Evolutionary conservation across 1,140 invertebrate species (phyloP).

Genomic region (Drosophila tsacasi): DNA sequence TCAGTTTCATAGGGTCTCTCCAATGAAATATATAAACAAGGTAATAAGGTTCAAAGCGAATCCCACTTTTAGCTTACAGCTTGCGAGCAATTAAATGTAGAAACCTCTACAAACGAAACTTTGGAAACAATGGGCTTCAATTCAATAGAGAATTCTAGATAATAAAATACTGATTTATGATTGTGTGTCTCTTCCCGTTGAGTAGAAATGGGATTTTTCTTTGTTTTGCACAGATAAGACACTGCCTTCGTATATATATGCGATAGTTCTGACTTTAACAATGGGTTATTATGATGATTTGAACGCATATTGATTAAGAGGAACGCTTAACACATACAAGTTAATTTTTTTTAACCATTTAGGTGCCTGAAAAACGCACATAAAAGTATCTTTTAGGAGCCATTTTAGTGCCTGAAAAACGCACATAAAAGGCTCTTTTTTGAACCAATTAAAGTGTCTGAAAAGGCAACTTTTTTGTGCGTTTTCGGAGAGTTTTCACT

Average conservation of each 20-base stretch:
- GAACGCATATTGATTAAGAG: neutral
- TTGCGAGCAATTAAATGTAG: conserved; percentile 20
- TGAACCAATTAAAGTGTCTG: no score
- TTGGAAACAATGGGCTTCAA: conserved; percentile 14
- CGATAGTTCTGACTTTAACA: conserved; percentile 8
- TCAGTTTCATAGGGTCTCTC: neutral
- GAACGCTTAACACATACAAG: no score
- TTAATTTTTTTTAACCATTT: no score
- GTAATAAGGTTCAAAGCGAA: conserved; percentile 10
- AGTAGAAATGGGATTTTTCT: conserved; percentile 16
- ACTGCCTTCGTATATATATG: conserved; percentile 1
- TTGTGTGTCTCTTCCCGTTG: conserved; percentile 1
- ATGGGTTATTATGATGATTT: neutral
- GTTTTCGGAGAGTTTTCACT: no score
- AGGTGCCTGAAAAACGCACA: no score
- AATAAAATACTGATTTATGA: conserved; percentile 15
- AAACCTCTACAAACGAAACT: conserved; percentile 2
- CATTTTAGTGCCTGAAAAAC: no score
- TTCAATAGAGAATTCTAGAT: conserved; percentile 2
- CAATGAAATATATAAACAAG: conserved; percentile 4
- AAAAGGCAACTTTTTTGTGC: no score
- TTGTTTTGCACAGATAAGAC: conserved; percentile 15
- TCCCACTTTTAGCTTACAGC: conserved; percentile 1
- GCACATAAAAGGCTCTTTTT: no score
- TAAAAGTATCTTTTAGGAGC: no score